Base-by-base conservation (phyloP, 1,140 invertebrate genomes). In the Caenorhabditis brenneri region DNA sequence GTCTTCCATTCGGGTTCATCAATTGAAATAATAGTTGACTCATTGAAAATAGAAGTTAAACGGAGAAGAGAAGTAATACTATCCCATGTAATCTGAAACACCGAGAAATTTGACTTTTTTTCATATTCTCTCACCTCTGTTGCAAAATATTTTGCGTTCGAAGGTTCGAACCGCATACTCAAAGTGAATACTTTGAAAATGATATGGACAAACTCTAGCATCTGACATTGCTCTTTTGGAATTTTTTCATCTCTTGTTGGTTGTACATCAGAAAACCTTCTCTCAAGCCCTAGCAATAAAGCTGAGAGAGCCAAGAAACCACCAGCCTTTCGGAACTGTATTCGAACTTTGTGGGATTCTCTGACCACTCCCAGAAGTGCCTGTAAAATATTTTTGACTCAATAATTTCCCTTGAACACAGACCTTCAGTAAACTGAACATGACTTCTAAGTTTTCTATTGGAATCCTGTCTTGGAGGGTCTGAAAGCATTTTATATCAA, bases 261-360 rank as follows among this genome's bases (percentile, higher is more conserved):
- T 83, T n/a, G 82, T 22, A 86, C 33, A 60, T 83, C 89, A 7
- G 89, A 80, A 83, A 74, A 74, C 10, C 65, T 22, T 15, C 46
- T 74, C 92, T 98, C 96, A 90, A 99, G 93, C 1, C 95, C 95
- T 0, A 97, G 95, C 15, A 99, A 92, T 2, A 98, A 95, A 87
- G 96, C 97, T 91, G 97, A 97, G 0, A 99, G 94, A 91, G 98
- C 98, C 0, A 99, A 95, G 92, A 99, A 99, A 19, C 97, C 97
- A 85, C 96, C 96, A 88, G 96, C 96, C 93, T 97, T 98, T 87
- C 97, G 94, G 92, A 99, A 99, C 55, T 97, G 95, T 19, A 96
- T 97, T 87, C 97, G 93, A 7, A 96, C 96, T 85, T 96, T 93
- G 92, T 99, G 97, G 84, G 96, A 97, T 81, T 90, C 89, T 15